Evolutionary conservation across 2,797 vertebrate species (phyloP).

Genomic region (Spea hammondii): DNA sequence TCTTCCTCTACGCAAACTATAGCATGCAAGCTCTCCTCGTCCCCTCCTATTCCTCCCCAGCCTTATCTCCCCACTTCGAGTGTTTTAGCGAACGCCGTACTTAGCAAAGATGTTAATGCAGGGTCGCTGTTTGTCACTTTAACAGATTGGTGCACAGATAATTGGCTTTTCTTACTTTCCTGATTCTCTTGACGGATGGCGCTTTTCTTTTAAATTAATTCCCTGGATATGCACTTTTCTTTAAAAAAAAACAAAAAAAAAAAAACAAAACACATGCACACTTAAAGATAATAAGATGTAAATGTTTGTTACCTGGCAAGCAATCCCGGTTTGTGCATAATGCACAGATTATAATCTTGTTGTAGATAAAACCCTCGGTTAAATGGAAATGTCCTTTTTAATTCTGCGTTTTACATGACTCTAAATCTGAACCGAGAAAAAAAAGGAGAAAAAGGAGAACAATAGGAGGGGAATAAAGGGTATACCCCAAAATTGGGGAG

Average conservation of each 20-base stretch:
- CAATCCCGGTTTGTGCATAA: not conserved
- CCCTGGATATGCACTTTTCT: not conserved
- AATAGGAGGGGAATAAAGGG: too few relatives aligned
- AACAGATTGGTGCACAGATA: conserved; percentile 19
- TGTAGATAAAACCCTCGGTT: not conserved
- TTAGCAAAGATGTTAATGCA: conserved; percentile 10
- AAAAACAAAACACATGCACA: too few relatives aligned
- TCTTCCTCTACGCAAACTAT: not conserved
- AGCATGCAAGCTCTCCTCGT: not conserved
- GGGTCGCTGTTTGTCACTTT: conserved; percentile 10
- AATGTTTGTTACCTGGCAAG: too few relatives aligned
- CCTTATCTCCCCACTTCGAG: conserved; percentile 22
- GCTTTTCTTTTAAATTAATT: conserved; percentile 12
- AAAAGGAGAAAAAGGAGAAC: too few relatives aligned
- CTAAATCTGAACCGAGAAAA: too few relatives aligned
- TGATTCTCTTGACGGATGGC: conserved; percentile 1
- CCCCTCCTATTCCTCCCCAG: not conserved
- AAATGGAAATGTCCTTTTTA: too few relatives aligned
- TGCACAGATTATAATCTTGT: not conserved
- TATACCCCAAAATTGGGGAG: too few relatives aligned
- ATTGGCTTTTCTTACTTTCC: conserved; percentile 3
- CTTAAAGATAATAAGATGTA: too few relatives aligned
- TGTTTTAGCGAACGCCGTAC: not conserved
- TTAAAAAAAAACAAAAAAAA: too few relatives aligned
- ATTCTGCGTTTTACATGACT: too few relatives aligned